Evolutionary conservation across 2,888 invertebrate genomes (phyloP), one percentile per base, ranked within the genome.

Genomic region (Machimus rusticus): DNA sequence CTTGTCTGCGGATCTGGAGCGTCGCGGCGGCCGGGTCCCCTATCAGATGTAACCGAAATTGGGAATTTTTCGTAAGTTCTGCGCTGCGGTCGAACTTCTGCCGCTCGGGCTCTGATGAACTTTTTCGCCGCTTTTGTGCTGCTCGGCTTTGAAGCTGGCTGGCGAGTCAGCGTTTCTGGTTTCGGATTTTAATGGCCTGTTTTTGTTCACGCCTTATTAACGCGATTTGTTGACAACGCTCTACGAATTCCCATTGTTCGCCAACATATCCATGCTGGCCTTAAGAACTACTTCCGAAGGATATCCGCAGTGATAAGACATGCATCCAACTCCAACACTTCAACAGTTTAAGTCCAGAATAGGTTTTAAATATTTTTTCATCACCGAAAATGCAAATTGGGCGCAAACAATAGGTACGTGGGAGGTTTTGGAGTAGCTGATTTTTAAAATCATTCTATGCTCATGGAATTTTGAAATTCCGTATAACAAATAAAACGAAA

Each of bases 1-100:
- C 79, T 51, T 5, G 23, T 51, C 31, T 79, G 51, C 39, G 43
- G 43, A n/a, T 23, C 43, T 78, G 23, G 23, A 23, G 19, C 77
- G 14, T 28, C 39, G 78, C 6, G 16, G 6, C 51, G 5, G 51
- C 43, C 16, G 51, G 55, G 43, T 39, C 3, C 31, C 51, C 28
- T 79, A 79, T 79, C 79, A 51, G 79, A 79, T 79, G 79, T 79
- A 79, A 79, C 79, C 23, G 23, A 78, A 78, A 78, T 39, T 43
- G 79, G n/a, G 51, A 19, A 79, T 79, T n/a, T 31, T 79, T 79
- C 8, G 46, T 46, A 51, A 6, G 39, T 51, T n/a, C 46, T 79
- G 28, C 46, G n/a, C 79, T 79, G 79, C 79, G 79, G 79, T 79
- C 16, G 23, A 39, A 19, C 19, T 78, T 51, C 51, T 51, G n/a